Evolutionary conservation across 2,113 vertebrate genomes (phyloP).

Genomic region (Apteryx owenii): DNA sequence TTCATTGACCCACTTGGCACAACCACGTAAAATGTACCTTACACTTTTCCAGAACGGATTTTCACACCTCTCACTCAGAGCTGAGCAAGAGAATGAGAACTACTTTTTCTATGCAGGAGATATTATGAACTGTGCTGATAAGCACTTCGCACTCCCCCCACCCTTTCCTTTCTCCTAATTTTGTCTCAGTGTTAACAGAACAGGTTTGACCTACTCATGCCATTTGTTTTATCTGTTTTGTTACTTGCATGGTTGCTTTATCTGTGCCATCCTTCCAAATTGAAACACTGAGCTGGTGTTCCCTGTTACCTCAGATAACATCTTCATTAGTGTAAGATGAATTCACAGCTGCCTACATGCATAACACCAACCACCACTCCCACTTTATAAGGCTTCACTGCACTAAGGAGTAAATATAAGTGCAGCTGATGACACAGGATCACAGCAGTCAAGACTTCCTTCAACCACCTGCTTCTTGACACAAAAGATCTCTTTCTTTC

Average conservation of each 20-base stretch:
- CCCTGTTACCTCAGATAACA: neutral
- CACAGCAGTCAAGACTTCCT: neutral
- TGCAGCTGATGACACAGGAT: neutral
- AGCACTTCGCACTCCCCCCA: neutral
- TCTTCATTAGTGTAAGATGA: slow-evolving; percentile 25
- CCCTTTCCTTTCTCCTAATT: neutral
- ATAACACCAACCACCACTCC: neutral
- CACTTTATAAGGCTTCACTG: neutral
- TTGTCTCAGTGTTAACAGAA: neutral
- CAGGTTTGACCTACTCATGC: neutral
- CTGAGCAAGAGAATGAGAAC: neutral
- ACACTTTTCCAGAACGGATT: neutral
- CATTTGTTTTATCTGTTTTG: neutral
- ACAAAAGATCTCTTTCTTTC: neutral
- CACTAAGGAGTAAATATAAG: neutral
- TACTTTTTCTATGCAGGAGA: neutral
- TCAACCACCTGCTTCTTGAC: neutral
- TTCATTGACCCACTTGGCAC: neutral
- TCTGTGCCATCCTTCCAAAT: neutral
- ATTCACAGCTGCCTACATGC: neutral
- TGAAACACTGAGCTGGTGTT: neutral
- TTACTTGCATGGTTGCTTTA: neutral
- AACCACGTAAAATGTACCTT: neutral
- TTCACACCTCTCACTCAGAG: neutral
- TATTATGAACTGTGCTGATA: neutral